Percentiles rank a stretch among this genome's conserved stretches.
These are phyloP conservation scores for Thermophis baileyi DNA, from an alignment of 2,113 vertebrate species.

Conservation along the genomic window DNA sequence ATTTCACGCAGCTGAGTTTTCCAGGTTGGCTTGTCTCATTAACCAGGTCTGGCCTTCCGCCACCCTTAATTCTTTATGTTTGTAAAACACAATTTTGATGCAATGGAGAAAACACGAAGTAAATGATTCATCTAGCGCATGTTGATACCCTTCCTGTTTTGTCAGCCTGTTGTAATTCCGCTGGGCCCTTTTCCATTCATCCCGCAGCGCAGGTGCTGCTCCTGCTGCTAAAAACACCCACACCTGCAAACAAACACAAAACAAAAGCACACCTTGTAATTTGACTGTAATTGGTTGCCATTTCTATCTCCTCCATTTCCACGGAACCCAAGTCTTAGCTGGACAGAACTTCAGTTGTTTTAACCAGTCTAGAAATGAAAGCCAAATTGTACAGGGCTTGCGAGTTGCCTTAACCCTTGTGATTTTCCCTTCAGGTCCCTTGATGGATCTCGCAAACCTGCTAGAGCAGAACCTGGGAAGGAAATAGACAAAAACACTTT, in stretches of 20 bases:
- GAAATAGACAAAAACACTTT: background rate
- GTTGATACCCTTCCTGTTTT: background rate
- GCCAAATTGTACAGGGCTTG: conserved; percentile 27
- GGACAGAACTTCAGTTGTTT: conserved; percentile 27
- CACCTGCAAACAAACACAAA: background rate
- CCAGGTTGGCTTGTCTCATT: background rate
- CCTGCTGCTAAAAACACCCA: background rate
- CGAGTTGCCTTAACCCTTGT: background rate
- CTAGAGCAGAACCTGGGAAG: background rate
- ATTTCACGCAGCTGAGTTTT: background rate
- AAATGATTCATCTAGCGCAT: background rate
- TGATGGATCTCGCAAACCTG: conserved; percentile 11
- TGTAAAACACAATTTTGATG: background rate
- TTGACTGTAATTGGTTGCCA: background rate
- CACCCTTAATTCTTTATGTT: background rate
- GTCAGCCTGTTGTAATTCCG: background rate
- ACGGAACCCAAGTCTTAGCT: background rate
- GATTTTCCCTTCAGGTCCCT: conserved; percentile 36
- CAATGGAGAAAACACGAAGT: background rate
- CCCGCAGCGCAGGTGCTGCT: background rate
- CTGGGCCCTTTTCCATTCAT: background rate
- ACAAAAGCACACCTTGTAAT: background rate
- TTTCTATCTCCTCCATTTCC: conserved; percentile 27
- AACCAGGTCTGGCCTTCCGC: background rate
- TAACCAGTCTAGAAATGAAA: conserved; percentile 33